These are phyloP conservation scores for Sinocyclocheilus maitianheensis DNA, from an alignment of 2,113 vertebrate species.

Conservation along the genomic window DNA sequence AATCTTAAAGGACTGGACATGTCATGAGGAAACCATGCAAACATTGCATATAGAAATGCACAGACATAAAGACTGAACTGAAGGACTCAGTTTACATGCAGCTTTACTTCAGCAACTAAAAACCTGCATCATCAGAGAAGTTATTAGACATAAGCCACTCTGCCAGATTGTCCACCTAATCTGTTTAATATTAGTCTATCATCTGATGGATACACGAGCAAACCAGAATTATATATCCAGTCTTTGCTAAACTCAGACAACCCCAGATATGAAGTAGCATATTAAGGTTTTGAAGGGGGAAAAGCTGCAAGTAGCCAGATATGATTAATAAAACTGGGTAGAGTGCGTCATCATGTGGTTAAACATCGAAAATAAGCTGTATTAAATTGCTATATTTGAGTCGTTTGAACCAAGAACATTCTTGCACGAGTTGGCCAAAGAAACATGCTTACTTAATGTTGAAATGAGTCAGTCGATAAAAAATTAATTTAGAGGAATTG, in stretches of 20 bases:
- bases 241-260: neutral
- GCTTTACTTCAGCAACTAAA: neutral
- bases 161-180: neutral
- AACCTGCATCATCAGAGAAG: conserved; percentile 3
- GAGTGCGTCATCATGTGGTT: neutral
- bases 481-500: too few relatives aligned
- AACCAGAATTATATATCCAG: neutral
- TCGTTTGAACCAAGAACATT: too few relatives aligned
- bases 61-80: neutral
- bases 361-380: neutral
- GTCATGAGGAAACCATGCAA: neutral
- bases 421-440: too few relatives aligned
- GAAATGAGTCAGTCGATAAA: neutral
- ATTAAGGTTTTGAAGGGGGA: neutral
- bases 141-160: neutral
- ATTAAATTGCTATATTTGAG: neutral
- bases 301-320: neutral
- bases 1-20: neutral
- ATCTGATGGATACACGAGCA: neutral
- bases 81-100: neutral
- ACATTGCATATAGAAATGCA: neutral
- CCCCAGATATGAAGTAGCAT: neutral
- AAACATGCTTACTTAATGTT: neutral
- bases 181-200: neutral
- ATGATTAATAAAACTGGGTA: neutral